Conservation (phyloP, 2,888 invertebrate genomes). For the Ganaspis brasiliensis region DNA sequence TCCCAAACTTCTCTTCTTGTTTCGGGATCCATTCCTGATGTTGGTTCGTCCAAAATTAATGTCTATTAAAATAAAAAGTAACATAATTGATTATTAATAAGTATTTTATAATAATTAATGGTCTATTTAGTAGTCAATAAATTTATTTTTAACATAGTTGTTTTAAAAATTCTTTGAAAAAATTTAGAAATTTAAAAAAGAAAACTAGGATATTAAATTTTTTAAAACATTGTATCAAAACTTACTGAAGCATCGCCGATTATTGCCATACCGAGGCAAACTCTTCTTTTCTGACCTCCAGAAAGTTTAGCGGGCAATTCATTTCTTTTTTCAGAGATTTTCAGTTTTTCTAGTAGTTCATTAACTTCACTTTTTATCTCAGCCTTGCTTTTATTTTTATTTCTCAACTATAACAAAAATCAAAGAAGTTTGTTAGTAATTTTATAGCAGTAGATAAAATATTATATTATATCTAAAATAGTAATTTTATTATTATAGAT, state of each 20-base stretch:
- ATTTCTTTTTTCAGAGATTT: constrained; percentile 85
- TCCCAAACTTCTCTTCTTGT: constrained; percentile 95
- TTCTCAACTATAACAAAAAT: constrained; percentile 84
- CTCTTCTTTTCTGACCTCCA: constrained; percentile 95
- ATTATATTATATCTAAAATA: no score
- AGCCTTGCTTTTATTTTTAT: constrained; percentile 76
- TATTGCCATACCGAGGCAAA: constrained; percentile 93
- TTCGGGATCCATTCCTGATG: constrained; percentile 95
- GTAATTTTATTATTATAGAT: no score
- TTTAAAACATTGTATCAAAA: no score
- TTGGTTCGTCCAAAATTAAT: constrained; percentile 91
- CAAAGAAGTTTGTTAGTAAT: no score
- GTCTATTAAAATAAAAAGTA: constrained; percentile 67
- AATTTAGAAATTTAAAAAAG: no score
- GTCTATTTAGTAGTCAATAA: no score
- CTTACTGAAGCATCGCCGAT: constrained; percentile 88
- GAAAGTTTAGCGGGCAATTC: constrained; percentile 86
- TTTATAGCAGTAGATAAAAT: no score
- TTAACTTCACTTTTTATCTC: constrained; percentile 82
- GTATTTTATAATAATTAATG: neutral
- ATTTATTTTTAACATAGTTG: no score
- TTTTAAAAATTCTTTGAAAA: no score
- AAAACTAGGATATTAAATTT: no score
- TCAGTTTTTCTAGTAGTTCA: constrained; percentile 84
- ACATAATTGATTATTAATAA: neutral